Conservation (phyloP, 2,888 invertebrate species). For the Melanotus villosus region DNA sequence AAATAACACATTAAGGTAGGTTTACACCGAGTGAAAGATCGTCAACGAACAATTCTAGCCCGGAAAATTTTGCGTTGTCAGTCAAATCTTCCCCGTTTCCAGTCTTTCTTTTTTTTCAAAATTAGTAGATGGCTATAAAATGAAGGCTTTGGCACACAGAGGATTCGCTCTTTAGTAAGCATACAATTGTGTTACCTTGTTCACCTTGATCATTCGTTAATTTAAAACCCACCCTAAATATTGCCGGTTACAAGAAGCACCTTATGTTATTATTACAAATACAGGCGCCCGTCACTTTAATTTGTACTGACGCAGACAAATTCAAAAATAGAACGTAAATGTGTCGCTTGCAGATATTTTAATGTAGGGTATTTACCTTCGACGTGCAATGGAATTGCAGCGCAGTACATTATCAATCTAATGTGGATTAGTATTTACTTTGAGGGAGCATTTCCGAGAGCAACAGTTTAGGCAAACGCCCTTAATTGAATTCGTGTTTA, state of each 20-base stretch:
- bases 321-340: background rate
- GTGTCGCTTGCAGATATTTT: background rate
- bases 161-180: too few relatives aligned
- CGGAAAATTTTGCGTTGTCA: too few relatives aligned
- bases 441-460: background rate
- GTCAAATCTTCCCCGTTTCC: too few relatives aligned
- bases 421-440: background rate
- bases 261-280: conserved; percentile 3
- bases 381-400: conserved; percentile 8
- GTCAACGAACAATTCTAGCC: too few relatives aligned
- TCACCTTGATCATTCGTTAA: too few relatives aligned
- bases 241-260: background rate
- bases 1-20: too few relatives aligned
- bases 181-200: too few relatives aligned
- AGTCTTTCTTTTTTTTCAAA: too few relatives aligned
- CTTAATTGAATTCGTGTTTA: conserved; percentile 24
- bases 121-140: too few relatives aligned
- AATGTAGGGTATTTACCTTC: conserved; percentile 8
- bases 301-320: background rate
- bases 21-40: too few relatives aligned
- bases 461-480: background rate
- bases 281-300: background rate
- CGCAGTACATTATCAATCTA: background rate
- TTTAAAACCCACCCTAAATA: too few relatives aligned
- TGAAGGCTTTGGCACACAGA: too few relatives aligned